These are phyloP conservation scores for Diorhabda elongata DNA, from an alignment of 1,140 invertebrate species.

Conservation along the genomic window DNA sequence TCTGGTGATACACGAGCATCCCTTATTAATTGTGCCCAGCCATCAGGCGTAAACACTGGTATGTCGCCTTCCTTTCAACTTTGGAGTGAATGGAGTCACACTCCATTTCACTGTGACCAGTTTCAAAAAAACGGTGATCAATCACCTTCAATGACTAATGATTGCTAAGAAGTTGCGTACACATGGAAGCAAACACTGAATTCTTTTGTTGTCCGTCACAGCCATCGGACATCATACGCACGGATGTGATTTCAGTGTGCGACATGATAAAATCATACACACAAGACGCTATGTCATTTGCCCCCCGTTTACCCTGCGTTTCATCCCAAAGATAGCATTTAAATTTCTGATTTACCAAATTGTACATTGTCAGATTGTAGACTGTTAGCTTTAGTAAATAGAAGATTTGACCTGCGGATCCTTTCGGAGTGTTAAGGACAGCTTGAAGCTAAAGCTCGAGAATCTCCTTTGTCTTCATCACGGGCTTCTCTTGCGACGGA, in stretches of 20 bases:
- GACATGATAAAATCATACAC: conserved; percentile 39
- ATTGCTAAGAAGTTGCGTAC: conserved; percentile 21
- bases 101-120: conserved; percentile 18
- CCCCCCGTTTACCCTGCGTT: conserved; percentile 25
- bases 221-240: conserved; percentile 44
- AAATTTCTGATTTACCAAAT: conserved; percentile 19
- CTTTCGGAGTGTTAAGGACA: conserved; percentile 39
- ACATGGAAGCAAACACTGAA: not conserved
- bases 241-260: conserved; percentile 23
- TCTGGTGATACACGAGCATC: not conserved
- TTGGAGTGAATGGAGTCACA: conserved; percentile 17
- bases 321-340: conserved; percentile 24
- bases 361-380: conserved; percentile 49
- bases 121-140: conserved; percentile 15
- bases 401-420: conserved; percentile 42
- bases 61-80: not conserved
- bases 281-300: conserved; percentile 48
- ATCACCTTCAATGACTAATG: conserved; percentile 31
- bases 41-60: not conserved
- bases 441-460: conserved; percentile 33
- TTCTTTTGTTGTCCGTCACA: conserved; percentile 46
- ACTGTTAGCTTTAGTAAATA: conserved; percentile 47
- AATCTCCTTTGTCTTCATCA: conserved; percentile 33
- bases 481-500: conserved; percentile 26
- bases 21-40: not conserved